Evolutionary conservation across 1,140 invertebrate species (phyloP).

Genomic region (Daktulosphaira vitifoliae): DNA sequence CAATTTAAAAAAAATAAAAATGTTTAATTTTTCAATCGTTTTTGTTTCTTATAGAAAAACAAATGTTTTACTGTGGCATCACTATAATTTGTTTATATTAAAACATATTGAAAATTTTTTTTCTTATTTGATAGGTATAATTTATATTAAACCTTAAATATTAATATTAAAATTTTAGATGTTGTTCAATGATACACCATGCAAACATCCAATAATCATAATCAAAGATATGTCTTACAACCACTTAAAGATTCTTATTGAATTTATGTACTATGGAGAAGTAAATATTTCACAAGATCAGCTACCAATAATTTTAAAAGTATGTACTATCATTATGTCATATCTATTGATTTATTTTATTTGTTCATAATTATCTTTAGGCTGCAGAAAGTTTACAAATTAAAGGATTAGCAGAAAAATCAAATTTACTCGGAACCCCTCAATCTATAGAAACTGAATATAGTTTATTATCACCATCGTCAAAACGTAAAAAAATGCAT

Average conservation of each 20-base stretch:
- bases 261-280: slow-evolving; percentile 88
- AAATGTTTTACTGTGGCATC: too few species aligned
- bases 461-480: slow-evolving; percentile 8
- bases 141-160: too few species aligned
- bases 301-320: slow-evolving; percentile 70
- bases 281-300: slow-evolving; percentile 83
- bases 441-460: slow-evolving; percentile 10
- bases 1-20: too few species aligned
- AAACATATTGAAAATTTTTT: too few species aligned
- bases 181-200: slow-evolving; percentile 72
- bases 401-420: slow-evolving; percentile 76
- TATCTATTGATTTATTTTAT: slow-evolving; percentile 9
- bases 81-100: too few species aligned
- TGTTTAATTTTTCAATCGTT: too few species aligned
- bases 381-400: slow-evolving; percentile 81
- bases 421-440: slow-evolving; percentile 39
- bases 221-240: slow-evolving; percentile 77
- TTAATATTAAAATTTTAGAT: too few species aligned
- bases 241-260: slow-evolving; percentile 78
- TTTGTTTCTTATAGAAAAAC: too few species aligned
- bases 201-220: slow-evolving; percentile 82
- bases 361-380: slow-evolving; percentile 41
- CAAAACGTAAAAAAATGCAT: slow-evolving; percentile 32
- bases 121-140: too few species aligned
- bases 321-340: slow-evolving; percentile 38